A percentile compares a stretch with the other conserved stretches of the same genome.
Conservation (phyloP, 2,888 invertebrate species). For the Harmothoe impar region DNA sequence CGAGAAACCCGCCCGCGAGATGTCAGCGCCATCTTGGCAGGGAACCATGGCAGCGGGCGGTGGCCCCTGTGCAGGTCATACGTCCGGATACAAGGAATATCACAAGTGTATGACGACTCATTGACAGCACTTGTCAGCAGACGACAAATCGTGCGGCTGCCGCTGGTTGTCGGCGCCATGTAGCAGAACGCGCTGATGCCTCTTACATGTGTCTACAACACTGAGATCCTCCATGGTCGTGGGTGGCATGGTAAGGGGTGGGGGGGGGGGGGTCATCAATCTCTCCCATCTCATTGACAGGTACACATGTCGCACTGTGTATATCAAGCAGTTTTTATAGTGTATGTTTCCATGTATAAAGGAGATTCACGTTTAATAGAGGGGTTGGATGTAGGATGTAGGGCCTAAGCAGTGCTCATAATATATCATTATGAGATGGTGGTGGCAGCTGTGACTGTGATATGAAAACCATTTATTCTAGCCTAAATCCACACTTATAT, state of each 20-base stretch:
- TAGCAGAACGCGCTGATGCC: conserved; percentile 10
- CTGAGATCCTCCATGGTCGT: background rate
- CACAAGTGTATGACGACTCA: background rate
- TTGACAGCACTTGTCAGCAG: background rate
- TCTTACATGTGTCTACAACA: conserved; percentile 9
- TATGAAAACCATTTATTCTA: too few relatives aligned
- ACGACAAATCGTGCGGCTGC: background rate
- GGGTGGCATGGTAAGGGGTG: background rate
- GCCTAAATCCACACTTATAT: too few relatives aligned
- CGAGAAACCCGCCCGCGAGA: background rate
- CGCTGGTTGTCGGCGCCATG: background rate
- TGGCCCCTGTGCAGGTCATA: background rate
- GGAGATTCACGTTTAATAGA: too few relatives aligned
- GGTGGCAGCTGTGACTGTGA: too few relatives aligned
- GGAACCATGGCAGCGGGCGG: background rate
- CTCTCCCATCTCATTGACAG: background rate
- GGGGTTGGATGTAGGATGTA: too few relatives aligned
- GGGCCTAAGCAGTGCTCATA: too few relatives aligned
- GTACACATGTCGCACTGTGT: conserved; percentile 9
- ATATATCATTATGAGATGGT: too few relatives aligned
- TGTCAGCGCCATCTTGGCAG: conserved; percentile 1
- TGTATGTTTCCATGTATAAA: background rate
- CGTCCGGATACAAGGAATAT: background rate
- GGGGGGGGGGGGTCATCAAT: background rate
- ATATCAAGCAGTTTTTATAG: background rate